These are phyloP conservation scores for Diaprepes abbreviatus DNA, from an alignment of 2,888 invertebrate species.

Conservation along the genomic window DNA sequence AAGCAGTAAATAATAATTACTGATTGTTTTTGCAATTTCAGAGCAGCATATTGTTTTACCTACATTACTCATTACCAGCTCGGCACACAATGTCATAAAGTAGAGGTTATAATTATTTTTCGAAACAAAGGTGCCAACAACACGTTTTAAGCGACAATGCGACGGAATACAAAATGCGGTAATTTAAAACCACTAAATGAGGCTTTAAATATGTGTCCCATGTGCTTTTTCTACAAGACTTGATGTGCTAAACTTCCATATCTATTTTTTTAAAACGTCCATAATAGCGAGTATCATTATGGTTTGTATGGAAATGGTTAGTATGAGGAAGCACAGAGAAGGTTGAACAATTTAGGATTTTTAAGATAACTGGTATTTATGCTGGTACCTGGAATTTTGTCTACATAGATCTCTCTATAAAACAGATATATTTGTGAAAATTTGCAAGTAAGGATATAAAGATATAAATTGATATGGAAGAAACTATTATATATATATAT, in stretches of 20 bases:
- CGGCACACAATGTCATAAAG: slow-evolving; percentile 18
- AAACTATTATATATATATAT: too few species aligned
- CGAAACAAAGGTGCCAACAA: slow-evolving; percentile 46
- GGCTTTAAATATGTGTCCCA: slow-evolving; percentile 44
- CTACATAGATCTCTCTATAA: too few species aligned
- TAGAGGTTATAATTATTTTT: slow-evolving; percentile 45
- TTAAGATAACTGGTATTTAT: too few species aligned
- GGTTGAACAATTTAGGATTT: neutral
- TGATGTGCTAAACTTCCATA: slow-evolving; percentile 28
- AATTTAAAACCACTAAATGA: slow-evolving; percentile 48
- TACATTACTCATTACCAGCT: slow-evolving; percentile 20
- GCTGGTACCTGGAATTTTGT: too few species aligned
- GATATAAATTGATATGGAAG: too few species aligned
- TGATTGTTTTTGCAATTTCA: slow-evolving; percentile 21
- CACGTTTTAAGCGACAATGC: slow-evolving; percentile 45
- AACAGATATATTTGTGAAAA: neutral
- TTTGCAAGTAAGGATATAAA: neutral
- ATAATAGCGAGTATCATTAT: neutral
- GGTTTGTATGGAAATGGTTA: too few species aligned
- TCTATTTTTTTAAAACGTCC: neutral
- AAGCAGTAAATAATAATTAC: slow-evolving; percentile 19
- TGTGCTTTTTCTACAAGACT: slow-evolving; percentile 43
- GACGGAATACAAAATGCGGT: slow-evolving; percentile 44
- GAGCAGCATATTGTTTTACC: slow-evolving; percentile 19
- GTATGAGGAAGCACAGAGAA: neutral